Evolutionary conservation across 2,797 vertebrate genomes (phyloP), one percentile per base, ranked within the genome.

Genomic region (Arctocebus calabarensis): DNA sequence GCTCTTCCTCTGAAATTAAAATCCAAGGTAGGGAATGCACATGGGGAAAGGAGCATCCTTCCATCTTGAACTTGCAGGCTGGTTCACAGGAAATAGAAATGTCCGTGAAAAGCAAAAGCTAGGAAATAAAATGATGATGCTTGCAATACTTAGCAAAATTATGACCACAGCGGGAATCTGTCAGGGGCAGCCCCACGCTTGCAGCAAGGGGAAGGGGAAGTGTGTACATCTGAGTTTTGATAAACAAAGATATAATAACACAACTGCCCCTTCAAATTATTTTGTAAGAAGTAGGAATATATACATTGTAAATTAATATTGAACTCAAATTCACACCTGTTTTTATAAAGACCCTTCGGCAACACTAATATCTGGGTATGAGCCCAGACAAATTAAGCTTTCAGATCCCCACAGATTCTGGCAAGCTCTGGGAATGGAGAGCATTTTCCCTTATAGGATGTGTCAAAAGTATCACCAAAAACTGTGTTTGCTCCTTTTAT

Each of bases 1-100:
- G 90, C 84, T 95, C 34, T 96, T 94, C 52, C 79, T 93, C 68
- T 9, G 95, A 91, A 98, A 94, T 90, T 55, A 91, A 95, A 95
- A 19, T 22, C 25, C 25, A 59, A 88, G 90, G 64, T 95, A 91
- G 68, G 68, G 77, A 73, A 96, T 27, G 37, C 77, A 71, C 23
- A 77, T 62, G 85, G 57, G 64, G 9, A 45, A 82, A 68, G 43
- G 73, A 13, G 87, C 82, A 14, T 91, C 37, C 16, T 90, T 90
- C 20, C 20, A 48, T 90, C 88, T 88, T 88, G 91, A 96, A 82
- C 45, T 92, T 34, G 20, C 23, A 59, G 87, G 7, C 40, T 48
- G 81, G 37, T 66, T 57, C 29, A 40, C 75, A 2, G 74, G 23
- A 90, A 89, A 34, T 0, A 62, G 48, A 90, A 94, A 82, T 59